Conservation (phyloP, 1,140 invertebrate species). For the Contarinia nasturtii region DNA sequence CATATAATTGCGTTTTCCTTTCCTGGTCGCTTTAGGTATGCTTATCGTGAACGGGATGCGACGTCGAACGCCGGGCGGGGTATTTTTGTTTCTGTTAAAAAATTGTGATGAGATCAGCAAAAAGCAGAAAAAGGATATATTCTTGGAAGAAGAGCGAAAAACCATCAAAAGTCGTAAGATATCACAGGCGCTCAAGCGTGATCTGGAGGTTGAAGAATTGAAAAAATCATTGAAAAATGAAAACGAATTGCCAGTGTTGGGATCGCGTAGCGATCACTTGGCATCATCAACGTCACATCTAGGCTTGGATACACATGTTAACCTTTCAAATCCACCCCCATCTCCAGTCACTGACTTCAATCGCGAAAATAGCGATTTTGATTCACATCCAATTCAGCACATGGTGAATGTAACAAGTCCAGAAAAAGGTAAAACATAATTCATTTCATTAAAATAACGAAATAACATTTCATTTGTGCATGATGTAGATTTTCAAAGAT, state of each 20-base stretch:
- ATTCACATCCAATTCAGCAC: conserved; percentile 30
- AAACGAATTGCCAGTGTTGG: conserved; percentile 34
- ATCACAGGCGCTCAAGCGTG: conserved; percentile 27
- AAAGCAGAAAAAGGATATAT: conserved; percentile 49
- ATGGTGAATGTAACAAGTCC: conserved; percentile 15
- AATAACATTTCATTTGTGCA: background rate
- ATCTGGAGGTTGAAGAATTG: conserved; percentile 40
- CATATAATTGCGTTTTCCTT: too few relatives aligned
- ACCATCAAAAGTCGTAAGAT: conserved; percentile 32
- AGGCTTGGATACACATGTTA: conserved; percentile 14
- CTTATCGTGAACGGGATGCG: conserved; percentile 46
- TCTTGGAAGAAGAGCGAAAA: conserved; percentile 42
- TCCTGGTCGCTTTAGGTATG: background rate
- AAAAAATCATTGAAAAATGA: conserved; percentile 28
- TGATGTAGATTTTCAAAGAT: background rate
- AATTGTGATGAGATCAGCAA: conserved; percentile 45
- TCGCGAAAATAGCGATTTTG: conserved; percentile 44
- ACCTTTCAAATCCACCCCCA: conserved; percentile 49
- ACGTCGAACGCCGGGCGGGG: conserved; percentile 62
- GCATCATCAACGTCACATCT: conserved; percentile 24
- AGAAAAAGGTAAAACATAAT: conserved; percentile 14
- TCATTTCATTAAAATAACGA: conserved; percentile 8
- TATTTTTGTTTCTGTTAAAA: conserved; percentile 65
- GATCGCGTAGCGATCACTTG: conserved; percentile 32
- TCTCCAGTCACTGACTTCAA: conserved; percentile 49